Base-by-base conservation (phyloP, 1,140 invertebrate genomes). In the Brachystomella parvula region DNA sequence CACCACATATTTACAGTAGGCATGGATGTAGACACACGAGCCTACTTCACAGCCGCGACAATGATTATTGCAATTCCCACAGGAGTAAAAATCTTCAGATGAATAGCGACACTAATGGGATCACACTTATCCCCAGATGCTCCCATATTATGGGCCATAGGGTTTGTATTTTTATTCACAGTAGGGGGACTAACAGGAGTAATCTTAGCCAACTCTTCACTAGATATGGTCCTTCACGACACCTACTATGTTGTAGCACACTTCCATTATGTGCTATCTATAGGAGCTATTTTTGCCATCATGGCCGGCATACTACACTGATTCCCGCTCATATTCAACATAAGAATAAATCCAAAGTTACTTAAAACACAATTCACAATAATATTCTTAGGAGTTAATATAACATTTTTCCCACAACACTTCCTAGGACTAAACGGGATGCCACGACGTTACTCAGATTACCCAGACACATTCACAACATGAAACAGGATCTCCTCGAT, bases 231-330 rank as follows among this genome's bases (percentile, higher is more conserved):
- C 72, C 66, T 88, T 31, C 85, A 88, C 80, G 85, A 88, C 76
- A 87, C 85, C 28, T 89, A 87, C 77, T 89, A 87, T 82, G 85
- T 87, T 56, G 85, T 88, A 61, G 84, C 83, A 56, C 86, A 89
- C 78, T 89, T 89, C 76, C 86, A 89, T 77, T 88, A 85, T 79
- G 81, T 84, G 56, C 69, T 85, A 73, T 84, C 82, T 24, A 84
- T 85, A 79, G 83, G 83, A 73, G 83, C 85, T 17, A 82, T 88
- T 75, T 88, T 88, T 82, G 81, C 83, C 60, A 85, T 87, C 82
- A 81, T 88, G 78, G 82, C 76, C 60, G 84, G 84, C 70, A 81
- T 88, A 78, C 79, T 82, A 76, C 78, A 83, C 71, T 89, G 85
- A 82, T 87, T 80, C 57, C 81, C 83, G 21, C 74, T 86, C 80